phyloP scores from a whole-genome alignment of 2,797 vertebrate genomes.

The Dendrocincla fuliginosa region DNA sequence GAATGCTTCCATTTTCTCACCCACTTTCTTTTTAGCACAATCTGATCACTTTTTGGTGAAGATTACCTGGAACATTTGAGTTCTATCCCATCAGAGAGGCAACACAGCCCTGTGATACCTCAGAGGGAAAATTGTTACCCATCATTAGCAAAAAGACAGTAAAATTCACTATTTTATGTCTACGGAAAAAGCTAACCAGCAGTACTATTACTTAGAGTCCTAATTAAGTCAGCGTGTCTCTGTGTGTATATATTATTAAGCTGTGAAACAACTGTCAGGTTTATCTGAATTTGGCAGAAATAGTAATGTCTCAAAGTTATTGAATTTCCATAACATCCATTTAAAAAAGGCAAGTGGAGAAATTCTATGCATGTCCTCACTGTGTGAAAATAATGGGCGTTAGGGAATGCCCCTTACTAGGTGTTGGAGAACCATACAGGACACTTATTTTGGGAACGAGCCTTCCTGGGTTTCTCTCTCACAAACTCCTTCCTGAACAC shows the following conservation, averaged over 20 bases:
- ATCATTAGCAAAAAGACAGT: neutral
- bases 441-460: neutral
- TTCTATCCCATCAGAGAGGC: neutral
- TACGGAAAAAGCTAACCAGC: neutral
- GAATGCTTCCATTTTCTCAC: neutral
- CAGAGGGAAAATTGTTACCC: neutral
- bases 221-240: neutral
- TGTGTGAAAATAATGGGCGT: fast-evolving
- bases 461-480: neutral
- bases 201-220: neutral
- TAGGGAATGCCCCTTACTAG: neutral
- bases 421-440: fast-evolving
- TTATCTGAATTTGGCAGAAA: neutral
- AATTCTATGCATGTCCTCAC: neutral
- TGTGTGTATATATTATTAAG: neutral
- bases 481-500: neutral
- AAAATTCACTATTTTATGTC: neutral
- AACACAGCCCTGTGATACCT: neutral
- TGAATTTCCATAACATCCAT: neutral
- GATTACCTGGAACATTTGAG: neutral
- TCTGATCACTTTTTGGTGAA: neutral
- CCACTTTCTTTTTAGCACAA: neutral
- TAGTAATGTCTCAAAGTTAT: neutral
- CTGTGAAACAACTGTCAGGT: neutral
- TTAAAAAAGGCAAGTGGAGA: neutral